Conservation (phyloP, 1,140 invertebrate species). For the Drosophila varians region DNA sequence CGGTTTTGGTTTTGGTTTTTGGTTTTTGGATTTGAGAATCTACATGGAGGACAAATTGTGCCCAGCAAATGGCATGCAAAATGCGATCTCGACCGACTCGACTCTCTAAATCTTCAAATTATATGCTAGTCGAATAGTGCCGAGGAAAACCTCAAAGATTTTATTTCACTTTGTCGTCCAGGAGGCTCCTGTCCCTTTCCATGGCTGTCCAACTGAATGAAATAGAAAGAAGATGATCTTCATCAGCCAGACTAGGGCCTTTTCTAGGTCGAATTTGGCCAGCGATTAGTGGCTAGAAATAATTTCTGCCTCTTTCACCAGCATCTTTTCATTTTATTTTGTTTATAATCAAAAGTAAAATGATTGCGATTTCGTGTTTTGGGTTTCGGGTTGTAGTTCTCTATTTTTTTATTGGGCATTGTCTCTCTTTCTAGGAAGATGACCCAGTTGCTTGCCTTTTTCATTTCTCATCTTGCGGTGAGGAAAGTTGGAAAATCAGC, state of each 20-base stretch:
- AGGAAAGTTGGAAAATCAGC: constrained; percentile 56
- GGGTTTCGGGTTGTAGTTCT: constrained; percentile 39
- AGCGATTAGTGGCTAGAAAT: constrained; percentile 51
- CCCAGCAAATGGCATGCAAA: constrained; percentile 75
- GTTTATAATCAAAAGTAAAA: constrained; percentile 81
- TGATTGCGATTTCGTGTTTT: constrained; percentile 77
- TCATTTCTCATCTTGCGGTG: constrained; percentile 52
- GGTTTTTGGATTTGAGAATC: constrained; percentile 30
- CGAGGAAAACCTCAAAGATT: constrained; percentile 28
- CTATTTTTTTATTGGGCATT: constrained; percentile 12
- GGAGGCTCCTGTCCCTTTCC: constrained; percentile 43
- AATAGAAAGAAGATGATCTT: constrained; percentile 60
- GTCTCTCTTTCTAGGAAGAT: constrained; percentile 49
- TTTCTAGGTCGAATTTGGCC: constrained; percentile 45
- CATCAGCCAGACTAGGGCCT: constrained; percentile 24
- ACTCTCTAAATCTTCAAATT: constrained; percentile 68
- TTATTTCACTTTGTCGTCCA: constrained; percentile 51
- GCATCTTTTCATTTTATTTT: constrained; percentile 45
- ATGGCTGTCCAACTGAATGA: constrained; percentile 46
- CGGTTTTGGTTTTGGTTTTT: constrained; percentile 20
- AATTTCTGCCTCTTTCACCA: constrained; percentile 38
- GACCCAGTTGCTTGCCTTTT: constrained; percentile 64
- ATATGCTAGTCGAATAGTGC: constrained; percentile 65
- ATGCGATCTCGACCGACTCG: constrained; percentile 49
- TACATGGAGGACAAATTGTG: constrained; percentile 63